Conservation (phyloP, 2,888 invertebrate genomes). For the Tenthredo distinguenda region DNA sequence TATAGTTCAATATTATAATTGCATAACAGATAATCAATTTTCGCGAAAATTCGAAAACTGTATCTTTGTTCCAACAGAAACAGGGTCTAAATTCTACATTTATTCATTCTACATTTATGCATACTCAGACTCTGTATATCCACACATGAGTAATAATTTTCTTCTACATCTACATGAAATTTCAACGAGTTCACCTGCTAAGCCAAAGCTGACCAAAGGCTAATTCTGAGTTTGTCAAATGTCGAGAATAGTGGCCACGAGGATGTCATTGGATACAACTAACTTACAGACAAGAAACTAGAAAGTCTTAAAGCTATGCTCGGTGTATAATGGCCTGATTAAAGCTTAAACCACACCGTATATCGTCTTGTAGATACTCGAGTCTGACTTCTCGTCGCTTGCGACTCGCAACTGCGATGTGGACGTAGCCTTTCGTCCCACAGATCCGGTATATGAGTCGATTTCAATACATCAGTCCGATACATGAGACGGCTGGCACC, state of each 20-base stretch:
- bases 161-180: neutral
- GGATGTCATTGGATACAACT: conserved; percentile 6
- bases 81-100: too few relatives aligned
- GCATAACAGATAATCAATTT: neutral
- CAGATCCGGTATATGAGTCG: conserved; percentile 26
- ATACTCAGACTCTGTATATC: neutral
- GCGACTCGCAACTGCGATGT: neutral
- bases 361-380: neutral
- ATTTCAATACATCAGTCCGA: conserved; percentile 14
- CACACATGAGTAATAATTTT: neutral
- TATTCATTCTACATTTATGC: neutral
- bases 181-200: neutral
- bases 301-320: conserved; percentile 3
- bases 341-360: neutral
- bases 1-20: neutral
- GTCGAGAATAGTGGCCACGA: neutral
- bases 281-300: conserved; percentile 9
- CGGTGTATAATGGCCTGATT: neutral
- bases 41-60: neutral
- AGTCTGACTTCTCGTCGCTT: neutral
- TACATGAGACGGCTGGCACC: neutral
- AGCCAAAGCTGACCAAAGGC: neutral
- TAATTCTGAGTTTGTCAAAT: neutral
- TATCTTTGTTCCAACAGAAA: neutral
- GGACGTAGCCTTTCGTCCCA: neutral